Percentiles rank a stretch among this genome's conserved stretches.
phyloP scores from a whole-genome alignment of 2,797 vertebrate genomes.

The Clamator glandarius region DNA sequence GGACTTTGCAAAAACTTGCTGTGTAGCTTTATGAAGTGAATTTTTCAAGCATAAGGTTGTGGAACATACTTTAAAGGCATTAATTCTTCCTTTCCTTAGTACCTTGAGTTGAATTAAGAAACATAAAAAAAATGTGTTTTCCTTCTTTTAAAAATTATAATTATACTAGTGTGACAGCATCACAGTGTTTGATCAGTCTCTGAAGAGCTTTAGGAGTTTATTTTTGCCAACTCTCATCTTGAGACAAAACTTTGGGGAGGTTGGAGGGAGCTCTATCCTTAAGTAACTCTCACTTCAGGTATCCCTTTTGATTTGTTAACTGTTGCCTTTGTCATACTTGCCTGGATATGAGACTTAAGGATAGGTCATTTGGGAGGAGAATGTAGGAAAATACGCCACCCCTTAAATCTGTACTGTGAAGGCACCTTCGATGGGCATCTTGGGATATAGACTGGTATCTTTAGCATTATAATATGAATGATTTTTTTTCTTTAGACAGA shows the following conservation, averaged over 20 bases:
- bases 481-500: not conserved
- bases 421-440: accelerated
- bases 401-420: not conserved
- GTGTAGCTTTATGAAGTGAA: not conserved
- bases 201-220: not conserved
- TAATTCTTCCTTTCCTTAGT: not conserved
- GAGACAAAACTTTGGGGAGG: not conserved
- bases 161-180: not conserved
- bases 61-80: not conserved
- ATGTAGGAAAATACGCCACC: not conserved
- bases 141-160: not conserved
- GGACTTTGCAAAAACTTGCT: not conserved
- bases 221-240: not conserved
- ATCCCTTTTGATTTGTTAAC: not conserved
- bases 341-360: not conserved
- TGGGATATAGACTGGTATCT: not conserved
- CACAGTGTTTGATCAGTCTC: not conserved
- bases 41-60: not conserved
- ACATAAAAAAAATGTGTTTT: not conserved
- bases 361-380: not conserved
- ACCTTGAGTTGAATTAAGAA: not conserved
- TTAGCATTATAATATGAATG: not conserved
- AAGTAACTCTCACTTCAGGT: not conserved
- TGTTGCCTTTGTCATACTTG: not conserved
- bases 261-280: not conserved